A percentile compares a stretch with the other conserved stretches of the same genome.
Conservation (phyloP, 2,113 vertebrate genomes). For the Poecile atricapillus region DNA sequence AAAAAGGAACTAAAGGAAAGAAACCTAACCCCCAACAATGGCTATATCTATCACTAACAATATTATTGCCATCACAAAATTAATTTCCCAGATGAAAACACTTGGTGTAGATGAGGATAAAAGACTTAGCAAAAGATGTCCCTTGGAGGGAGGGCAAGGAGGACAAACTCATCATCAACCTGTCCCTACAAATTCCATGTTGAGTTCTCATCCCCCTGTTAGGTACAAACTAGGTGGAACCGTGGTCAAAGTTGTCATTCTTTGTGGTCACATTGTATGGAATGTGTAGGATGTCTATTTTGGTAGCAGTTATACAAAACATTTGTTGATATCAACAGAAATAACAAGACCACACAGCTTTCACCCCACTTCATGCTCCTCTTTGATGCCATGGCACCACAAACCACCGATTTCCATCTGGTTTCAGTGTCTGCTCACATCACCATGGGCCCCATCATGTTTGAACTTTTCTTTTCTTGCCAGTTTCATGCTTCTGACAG, state of each 20-base stretch:
- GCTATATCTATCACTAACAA: neutral
- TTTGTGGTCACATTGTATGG: neutral
- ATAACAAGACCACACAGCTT: neutral
- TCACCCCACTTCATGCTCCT: neutral
- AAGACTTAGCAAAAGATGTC: neutral
- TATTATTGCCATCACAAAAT: neutral
- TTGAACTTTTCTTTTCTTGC: neutral
- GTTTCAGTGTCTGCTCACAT: neutral
- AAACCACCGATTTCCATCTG: neutral
- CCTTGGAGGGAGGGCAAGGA: neutral
- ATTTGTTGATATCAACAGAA: neutral
- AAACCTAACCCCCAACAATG: neutral
- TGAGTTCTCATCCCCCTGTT: neutral
- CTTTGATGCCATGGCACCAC: neutral
- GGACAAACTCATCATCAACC: neutral
- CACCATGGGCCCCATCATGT: neutral
- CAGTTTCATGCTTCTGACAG: neutral
- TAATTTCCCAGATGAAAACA: neutral
- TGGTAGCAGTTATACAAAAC: neutral
- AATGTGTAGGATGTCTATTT: neutral
- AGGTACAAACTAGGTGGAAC: neutral
- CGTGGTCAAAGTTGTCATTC: rapidly evolving
- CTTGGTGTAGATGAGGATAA: neutral
- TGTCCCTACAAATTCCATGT: neutral
- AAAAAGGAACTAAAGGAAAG: neutral